Conservation (phyloP, 2,797 vertebrate genomes). For the Onychomys torridus region DNA sequence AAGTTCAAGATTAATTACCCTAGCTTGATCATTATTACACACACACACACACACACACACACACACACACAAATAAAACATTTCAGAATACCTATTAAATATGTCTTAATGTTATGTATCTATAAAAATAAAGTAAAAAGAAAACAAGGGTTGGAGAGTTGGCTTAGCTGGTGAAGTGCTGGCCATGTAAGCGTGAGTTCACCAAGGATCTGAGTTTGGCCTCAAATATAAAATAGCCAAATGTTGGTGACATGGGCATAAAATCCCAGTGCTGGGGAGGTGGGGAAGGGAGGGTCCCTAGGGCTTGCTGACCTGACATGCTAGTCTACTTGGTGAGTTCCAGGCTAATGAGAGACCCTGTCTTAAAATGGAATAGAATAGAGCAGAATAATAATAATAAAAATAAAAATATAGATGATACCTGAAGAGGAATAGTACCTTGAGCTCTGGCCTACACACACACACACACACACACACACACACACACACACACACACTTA, state of each 20-base stretch:
- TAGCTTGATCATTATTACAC: not conserved
- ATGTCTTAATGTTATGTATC: not conserved
- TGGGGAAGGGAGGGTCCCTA: not conserved
- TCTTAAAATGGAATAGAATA: not conserved
- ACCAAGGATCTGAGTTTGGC: not conserved
- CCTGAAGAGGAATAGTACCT: not conserved
- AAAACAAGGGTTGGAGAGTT: not conserved
- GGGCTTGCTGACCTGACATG: not conserved
- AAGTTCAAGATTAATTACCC: not conserved
- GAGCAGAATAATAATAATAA: not conserved
- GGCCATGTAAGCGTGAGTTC: not conserved
- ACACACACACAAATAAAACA: not conserved
- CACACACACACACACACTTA: not conserved
- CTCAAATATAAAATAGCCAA: not conserved
- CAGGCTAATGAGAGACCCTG: not conserved
- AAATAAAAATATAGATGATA: not conserved
- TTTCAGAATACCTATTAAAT: not conserved
- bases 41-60: not conserved
- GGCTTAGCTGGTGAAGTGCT: not conserved
- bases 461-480: not conserved
- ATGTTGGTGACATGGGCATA: not conserved
- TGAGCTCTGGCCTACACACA: not conserved
- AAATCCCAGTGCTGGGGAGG: not conserved
- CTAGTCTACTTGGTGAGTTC: not conserved
- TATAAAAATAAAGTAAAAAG: not conserved